Evolutionary conservation across 2,888 invertebrate species (phyloP).

Genomic region (Artemia sinica): DNA sequence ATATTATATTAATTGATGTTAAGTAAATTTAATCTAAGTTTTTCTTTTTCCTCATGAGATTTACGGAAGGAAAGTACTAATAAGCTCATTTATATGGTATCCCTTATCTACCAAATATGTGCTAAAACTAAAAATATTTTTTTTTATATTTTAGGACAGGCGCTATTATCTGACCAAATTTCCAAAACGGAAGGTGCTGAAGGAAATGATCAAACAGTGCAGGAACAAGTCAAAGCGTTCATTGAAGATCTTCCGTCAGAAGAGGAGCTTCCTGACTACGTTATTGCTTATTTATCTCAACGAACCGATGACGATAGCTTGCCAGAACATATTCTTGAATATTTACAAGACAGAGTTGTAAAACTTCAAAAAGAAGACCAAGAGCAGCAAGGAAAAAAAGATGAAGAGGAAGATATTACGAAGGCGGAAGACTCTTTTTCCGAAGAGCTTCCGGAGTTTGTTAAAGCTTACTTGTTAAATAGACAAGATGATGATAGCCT

Average conservation of each 20-base stretch:
- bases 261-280: conserved; percentile 5
- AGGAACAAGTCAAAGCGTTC: background rate
- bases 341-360: conserved; percentile 20
- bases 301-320: conserved; percentile 17
- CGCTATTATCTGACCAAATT: too few species aligned
- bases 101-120: too few species aligned
- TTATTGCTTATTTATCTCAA: background rate
- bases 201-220: background rate
- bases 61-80: too few species aligned
- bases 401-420: background rate
- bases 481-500: conserved; percentile 18
- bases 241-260: conserved; percentile 2
- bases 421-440: background rate
- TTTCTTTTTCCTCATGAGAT: too few species aligned
- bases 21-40: too few species aligned
- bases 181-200: too few species aligned
- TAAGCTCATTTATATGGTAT: too few species aligned
- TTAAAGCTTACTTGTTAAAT: conserved; percentile 19
- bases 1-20: too few species aligned
- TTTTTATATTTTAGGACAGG: too few species aligned
- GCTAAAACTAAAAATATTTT: too few species aligned
- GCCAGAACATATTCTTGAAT: conserved; percentile 22
- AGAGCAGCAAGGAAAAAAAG: background rate
- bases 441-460: conserved; percentile 21
- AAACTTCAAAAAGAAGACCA: background rate